A percentile compares a stretch with the other conserved stretches of the same genome.
Evolutionary conservation across 2,113 vertebrate species (phyloP).

Genomic region (Otus sunia): DNA sequence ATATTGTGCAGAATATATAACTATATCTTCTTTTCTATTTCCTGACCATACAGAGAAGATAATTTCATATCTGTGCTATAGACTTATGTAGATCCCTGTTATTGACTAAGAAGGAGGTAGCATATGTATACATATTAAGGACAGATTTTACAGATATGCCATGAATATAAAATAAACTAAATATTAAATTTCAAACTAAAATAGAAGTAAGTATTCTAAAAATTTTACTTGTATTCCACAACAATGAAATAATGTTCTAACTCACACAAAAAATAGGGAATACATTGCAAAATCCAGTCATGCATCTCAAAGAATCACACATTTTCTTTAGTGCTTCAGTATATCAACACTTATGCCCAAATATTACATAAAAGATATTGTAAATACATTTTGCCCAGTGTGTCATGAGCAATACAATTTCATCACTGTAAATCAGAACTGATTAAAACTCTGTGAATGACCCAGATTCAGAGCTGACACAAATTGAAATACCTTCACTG

Average conservation of each 20-base stretch:
- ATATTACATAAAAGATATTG: background rate
- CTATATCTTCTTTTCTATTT: background rate
- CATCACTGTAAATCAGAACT: background rate
- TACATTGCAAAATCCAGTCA: background rate
- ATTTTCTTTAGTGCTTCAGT: background rate
- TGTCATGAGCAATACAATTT: background rate
- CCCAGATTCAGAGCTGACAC: background rate
- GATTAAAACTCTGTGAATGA: background rate
- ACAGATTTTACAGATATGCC: background rate
- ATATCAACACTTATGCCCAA: background rate
- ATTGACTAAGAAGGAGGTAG: background rate
- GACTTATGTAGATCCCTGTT: background rate
- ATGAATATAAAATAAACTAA: background rate
- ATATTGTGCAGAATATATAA: background rate
- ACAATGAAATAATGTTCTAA: background rate
- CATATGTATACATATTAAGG: fast-evolving
- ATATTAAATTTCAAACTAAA: background rate
- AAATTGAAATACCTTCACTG: background rate
- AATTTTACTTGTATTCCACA: background rate
- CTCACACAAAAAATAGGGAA: background rate
- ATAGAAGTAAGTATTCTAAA: background rate
- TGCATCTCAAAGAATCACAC: background rate
- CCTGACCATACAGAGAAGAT: background rate
- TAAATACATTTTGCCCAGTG: background rate
- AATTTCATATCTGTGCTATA: background rate